A percentile compares a stretch with the other conserved stretches of the same genome.
phyloP scores from a whole-genome alignment of 2,888 invertebrate genomes.

The Aphrophora alni region DNA sequence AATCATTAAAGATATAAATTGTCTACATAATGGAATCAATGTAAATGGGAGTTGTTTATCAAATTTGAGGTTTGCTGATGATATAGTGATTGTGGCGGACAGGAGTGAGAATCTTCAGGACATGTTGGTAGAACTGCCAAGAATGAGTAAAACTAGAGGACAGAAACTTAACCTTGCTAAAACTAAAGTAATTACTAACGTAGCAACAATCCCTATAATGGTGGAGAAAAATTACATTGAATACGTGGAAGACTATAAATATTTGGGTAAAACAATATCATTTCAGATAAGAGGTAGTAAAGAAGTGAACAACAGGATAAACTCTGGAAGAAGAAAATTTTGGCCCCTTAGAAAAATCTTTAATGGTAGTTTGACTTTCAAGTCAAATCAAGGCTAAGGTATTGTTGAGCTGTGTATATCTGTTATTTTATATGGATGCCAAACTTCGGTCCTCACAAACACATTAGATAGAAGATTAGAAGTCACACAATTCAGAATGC shows the following conservation, averaged over 20 bases:
- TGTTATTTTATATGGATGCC: neutral
- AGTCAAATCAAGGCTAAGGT: neutral
- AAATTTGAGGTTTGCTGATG: neutral
- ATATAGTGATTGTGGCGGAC: neutral
- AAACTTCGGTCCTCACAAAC: too few relatives aligned
- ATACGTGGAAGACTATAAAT: neutral
- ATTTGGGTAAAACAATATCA: neutral
- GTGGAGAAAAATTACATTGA: neutral
- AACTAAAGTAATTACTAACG: neutral
- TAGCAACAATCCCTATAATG: neutral
- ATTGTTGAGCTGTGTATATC: neutral
- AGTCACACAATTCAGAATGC: too few relatives aligned
- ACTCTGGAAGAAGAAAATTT: neutral
- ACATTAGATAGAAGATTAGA: too few relatives aligned
- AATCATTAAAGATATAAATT: too few relatives aligned
- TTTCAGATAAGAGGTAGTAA: neutral
- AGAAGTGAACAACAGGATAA: too few relatives aligned
- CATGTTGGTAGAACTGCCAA: neutral
- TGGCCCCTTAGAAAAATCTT: neutral
- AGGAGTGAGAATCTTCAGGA: too few relatives aligned
- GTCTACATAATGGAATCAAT: neutral
- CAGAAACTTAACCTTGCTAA: neutral
- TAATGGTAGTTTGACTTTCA: neutral
- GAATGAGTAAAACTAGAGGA: neutral
- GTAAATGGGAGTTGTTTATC: neutral